Conservation (phyloP, 1,140 invertebrate genomes). For the Tachypleus tridentatus region DNA sequence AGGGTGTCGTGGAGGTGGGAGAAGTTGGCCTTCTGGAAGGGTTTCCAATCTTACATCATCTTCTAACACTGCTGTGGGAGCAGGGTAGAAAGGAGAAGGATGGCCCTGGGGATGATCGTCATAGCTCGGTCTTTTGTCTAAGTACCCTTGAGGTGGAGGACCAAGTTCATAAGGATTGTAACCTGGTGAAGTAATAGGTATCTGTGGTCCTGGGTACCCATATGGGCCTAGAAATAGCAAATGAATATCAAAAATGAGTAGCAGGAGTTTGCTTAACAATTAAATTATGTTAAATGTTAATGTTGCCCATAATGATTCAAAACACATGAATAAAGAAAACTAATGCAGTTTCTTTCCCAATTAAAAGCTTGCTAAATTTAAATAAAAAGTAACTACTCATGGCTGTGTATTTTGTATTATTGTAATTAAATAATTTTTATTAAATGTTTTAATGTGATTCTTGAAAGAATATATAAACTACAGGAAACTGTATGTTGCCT, state of each 20-base stretch:
- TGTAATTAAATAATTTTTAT: no score
- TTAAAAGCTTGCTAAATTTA: not conserved
- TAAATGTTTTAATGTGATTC: no score
- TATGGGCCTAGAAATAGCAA: constrained; percentile 12
- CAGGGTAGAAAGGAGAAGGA: constrained; percentile 8
- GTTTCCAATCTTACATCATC: constrained; percentile 10
- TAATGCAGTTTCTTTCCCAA: not conserved
- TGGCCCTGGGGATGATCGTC: constrained; percentile 20
- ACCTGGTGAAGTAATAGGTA: constrained; percentile 16
- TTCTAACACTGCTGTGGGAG: constrained; percentile 8
- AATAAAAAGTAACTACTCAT: no score
- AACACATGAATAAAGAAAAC: no score
- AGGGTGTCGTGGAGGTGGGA: constrained; percentile 15
- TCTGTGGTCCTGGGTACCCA: constrained; percentile 16
- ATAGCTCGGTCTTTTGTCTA: constrained; percentile 25
- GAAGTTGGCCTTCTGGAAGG: constrained; percentile 11
- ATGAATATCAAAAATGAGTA: no score
- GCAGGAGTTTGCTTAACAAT: no score
- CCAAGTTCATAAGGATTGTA: constrained; percentile 23
- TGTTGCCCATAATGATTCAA: no score
- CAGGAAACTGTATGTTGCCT: no score
- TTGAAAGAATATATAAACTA: no score
- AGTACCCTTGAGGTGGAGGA: constrained; percentile 25
- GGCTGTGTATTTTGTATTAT: no score
- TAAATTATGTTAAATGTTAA: no score